These are phyloP conservation scores for Neodontobutis hainanensis DNA, from an alignment of 2,113 vertebrate genomes.

Conservation along the genomic window DNA sequence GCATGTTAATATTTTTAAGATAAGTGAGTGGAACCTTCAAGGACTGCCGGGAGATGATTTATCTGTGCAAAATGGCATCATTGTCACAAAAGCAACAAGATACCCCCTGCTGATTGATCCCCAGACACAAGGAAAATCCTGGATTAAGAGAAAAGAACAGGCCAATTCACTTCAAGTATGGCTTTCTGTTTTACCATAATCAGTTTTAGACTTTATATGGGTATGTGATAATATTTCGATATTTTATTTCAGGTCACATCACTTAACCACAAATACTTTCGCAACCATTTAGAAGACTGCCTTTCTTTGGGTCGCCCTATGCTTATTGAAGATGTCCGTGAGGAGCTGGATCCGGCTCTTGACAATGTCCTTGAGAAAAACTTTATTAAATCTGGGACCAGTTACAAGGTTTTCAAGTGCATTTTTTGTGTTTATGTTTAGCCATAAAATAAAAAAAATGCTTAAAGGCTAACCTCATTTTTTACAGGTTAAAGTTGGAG, in stretches of 20 bases:
- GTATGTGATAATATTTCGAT: not conserved
- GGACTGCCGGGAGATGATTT: slow-evolving; percentile 91
- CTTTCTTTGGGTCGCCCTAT: slow-evolving; percentile 92
- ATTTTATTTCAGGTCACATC: slow-evolving; percentile 86
- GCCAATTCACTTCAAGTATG: slow-evolving; percentile 11
- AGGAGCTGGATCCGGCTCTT: slow-evolving; percentile 92
- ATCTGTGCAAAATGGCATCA: slow-evolving; percentile 95
- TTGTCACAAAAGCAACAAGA: slow-evolving; percentile 90
- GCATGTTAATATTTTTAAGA: slow-evolving; percentile 34
- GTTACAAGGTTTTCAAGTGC: slow-evolving; percentile 83
- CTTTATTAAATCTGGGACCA: slow-evolving; percentile 90
- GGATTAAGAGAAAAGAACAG: slow-evolving; percentile 96
- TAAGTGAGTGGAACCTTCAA: slow-evolving; percentile 93
- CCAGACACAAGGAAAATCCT: slow-evolving; percentile 94
- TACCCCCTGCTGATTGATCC: slow-evolving; percentile 94
- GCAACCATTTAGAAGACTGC: slow-evolving; percentile 93
- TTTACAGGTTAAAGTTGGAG: slow-evolving; percentile 92
- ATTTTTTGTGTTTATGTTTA: too few relatives aligned
- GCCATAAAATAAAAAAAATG: too few relatives aligned
- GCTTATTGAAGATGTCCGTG: slow-evolving; percentile 92
- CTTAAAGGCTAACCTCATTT: not conserved
- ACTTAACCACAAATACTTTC: slow-evolving; percentile 95
- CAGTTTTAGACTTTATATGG: slow-evolving; percentile 86
- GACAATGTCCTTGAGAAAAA: slow-evolving; percentile 94
- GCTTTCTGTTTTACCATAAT: slow-evolving; percentile 65